Evolutionary conservation across 2,888 invertebrate genomes (phyloP), one percentile per base, ranked within the genome.

Genomic region (Panzeria rudis): DNA sequence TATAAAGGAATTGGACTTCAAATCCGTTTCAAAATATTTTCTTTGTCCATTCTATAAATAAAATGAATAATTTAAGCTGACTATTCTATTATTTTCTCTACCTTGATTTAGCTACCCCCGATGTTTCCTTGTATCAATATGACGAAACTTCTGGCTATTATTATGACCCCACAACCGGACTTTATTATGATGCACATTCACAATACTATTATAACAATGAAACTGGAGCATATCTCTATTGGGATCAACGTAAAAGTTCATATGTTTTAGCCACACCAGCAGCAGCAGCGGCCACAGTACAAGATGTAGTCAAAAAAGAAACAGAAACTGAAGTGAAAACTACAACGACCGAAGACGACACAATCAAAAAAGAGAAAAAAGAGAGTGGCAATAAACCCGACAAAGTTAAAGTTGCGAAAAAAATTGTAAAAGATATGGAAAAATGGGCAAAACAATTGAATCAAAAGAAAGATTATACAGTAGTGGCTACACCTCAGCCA

Each of bases 141-240:
- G 99, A 99, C 92, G 97, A 97, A 91, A 95, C 96, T 1, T 98
- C 98, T 4, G 99, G 99, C 0, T 99, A 98, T 91, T 99, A 99
- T 91, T 99, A 98, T 91, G 99, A 99, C 92, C 95, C 97, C 0
- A 93, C 94, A 1, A 98, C 99, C 0, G 97, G 97, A 0, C 94
- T 99, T 17, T 99, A 99, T 92, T 99, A 99, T 92, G 99, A 99
- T 93, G 96, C 98, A 0, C 97, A 95, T 88, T 97, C 98, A 3
- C 98, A 97, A 90, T 99, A 99, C 93, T 99, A 98, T 92, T 99
- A 97, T 93, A 99, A 99, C 92, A 96, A 97, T 88, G 96, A 96
- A 88, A 96, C 96, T 0, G 96, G 96, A 87, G 96, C 97, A 90
- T 99, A 98, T 92, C 94, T 99, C 90, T 99, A 98, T 91, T 99